Evolutionary conservation across 2,888 invertebrate genomes (phyloP).

Genomic region (Hydrotaea diabolus): DNA sequence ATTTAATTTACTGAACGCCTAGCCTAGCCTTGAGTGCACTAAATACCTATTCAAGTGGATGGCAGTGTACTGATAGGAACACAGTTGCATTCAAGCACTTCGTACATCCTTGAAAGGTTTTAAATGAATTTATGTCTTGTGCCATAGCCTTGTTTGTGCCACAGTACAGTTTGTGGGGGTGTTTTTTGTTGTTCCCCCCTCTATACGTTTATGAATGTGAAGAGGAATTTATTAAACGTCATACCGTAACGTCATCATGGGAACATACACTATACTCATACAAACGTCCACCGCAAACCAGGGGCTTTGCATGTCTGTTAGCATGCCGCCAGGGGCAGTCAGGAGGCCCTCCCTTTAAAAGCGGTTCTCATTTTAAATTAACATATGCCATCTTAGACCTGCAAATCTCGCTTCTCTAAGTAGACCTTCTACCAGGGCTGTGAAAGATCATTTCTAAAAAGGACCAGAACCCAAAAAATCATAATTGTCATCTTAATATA

Average conservation of each 20-base stretch:
- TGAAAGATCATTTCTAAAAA: no score
- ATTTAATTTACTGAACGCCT: no score
- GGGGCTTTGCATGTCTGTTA: no score
- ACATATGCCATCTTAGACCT: no score
- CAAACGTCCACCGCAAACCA: neutral
- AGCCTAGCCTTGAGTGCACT: neutral
- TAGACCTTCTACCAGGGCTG: no score
- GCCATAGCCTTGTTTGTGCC: slow-evolving; percentile 20
- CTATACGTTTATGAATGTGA: no score
- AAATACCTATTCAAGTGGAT: neutral
- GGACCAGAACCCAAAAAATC: no score
- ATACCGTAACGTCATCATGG: neutral
- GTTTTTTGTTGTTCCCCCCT: neutral
- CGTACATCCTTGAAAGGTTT: slow-evolving; percentile 25
- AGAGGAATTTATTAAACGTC: slow-evolving; percentile 25
- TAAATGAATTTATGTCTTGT: slow-evolving; percentile 26
- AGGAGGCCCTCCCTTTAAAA: no score
- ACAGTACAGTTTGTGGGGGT: neutral
- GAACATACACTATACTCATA: neutral
- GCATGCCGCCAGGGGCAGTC: no score
- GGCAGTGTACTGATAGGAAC: neutral
- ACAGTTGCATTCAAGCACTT: slow-evolving; percentile 22
- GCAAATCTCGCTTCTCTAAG: no score
- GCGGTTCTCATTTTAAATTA: no score
- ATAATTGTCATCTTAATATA: no score